Evolutionary conservation across 2,888 invertebrate genomes (phyloP).

Genomic region (Leptodirus hochenwartii): DNA sequence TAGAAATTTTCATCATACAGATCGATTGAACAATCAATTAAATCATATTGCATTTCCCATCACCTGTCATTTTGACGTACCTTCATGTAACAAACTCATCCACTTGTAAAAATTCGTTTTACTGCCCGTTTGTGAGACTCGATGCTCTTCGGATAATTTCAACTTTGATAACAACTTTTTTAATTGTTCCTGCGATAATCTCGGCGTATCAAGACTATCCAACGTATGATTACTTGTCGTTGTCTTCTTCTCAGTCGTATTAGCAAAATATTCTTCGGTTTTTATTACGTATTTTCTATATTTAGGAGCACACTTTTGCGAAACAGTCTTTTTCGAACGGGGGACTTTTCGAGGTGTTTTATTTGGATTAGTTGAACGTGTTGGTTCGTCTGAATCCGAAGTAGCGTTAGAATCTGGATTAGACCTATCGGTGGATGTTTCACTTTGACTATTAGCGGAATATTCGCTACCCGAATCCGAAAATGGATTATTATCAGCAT

Average conservation of each 20-base stretch:
- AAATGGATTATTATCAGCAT: too few relatives aligned
- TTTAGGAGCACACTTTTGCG: too few relatives aligned
- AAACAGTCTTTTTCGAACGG: conserved; percentile 6
- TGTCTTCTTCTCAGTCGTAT: conserved; percentile 40
- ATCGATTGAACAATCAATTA: too few relatives aligned
- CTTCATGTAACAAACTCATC: conserved; percentile 57
- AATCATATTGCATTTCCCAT: too few relatives aligned
- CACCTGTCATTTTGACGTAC: too few relatives aligned
- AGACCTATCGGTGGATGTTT: too few relatives aligned
- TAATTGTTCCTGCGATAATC: conserved; percentile 46
- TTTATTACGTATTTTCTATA: conserved; percentile 22
- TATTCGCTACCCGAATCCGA: not conserved
- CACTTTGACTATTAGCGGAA: not conserved
- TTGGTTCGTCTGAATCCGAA: too few relatives aligned
- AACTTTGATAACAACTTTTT: conserved; percentile 34
- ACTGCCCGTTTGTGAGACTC: too few relatives aligned
- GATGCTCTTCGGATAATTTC: conserved; percentile 36
- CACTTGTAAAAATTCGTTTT: conserved; percentile 47
- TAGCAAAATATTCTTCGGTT: conserved; percentile 50
- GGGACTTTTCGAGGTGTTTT: conserved; percentile 5
- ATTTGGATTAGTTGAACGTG: conserved; percentile 1
- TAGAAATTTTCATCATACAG: too few relatives aligned
- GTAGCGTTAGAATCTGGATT: too few relatives aligned
- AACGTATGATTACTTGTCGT: conserved; percentile 65
- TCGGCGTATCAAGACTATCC: conserved; percentile 52